Evolutionary conservation across 2,797 vertebrate species (phyloP), one percentile per base, ranked within the genome.

Genomic region (Halcyon leucocephala): DNA sequence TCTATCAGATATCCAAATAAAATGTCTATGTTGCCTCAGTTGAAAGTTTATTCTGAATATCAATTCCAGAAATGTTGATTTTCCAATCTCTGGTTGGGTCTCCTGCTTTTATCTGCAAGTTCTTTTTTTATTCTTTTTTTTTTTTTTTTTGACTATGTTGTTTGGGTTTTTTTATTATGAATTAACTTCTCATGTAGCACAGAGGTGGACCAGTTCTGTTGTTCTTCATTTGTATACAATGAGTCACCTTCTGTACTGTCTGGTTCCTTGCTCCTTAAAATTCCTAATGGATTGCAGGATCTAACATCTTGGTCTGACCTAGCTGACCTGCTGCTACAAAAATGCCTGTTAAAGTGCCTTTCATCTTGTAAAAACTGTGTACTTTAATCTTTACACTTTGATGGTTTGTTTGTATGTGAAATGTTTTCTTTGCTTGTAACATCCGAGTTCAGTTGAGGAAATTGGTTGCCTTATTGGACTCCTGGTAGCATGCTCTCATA

Each of bases 341-440:
- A 73, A 80, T 67, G 78, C 57, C 46, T 89, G 44, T 71, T 82
- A 41, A 90, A 84, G 35, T 66, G 51, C 31, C 89, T 93, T 97
- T 95, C 82, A 89, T 95, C 73, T 76, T 93, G 25, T 67, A 57
- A 84, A 74, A 92, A 26, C 31, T 8, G 3, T 28, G 51, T 66
- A 51, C 93, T 93, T 94, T 84, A 58, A 81, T 96, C 83, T 83
- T 89, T 62, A 58, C 26, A 33, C 77, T 96, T 93, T 93, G 88
- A 91, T 90, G 66, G 31, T 79, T 96, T 93, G 77, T 94, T 95
- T 95, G 41, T 72, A 28, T 48, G 35, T 81, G 35, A 65, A 78
- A 69, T 95, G 57, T 88, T 94, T 86, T 90, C 54, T 82, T 17
- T 84, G 51, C 60, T 83, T 29, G 10, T 92, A 76, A 69, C 62